phyloP scores from a whole-genome alignment of 2,888 invertebrate genomes.

The Athalia circularis region DNA sequence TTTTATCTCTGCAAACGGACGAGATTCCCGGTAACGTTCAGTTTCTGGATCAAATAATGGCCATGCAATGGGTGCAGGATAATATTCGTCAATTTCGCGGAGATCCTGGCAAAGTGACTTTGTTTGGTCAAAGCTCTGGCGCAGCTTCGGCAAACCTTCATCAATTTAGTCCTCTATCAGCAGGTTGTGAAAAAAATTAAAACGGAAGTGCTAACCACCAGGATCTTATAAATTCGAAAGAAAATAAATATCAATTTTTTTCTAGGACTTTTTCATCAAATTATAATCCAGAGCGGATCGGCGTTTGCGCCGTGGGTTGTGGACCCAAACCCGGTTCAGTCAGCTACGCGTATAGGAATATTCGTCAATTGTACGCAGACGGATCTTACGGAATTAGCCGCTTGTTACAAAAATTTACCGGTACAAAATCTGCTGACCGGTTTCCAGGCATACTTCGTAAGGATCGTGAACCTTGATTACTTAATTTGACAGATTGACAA shows the following conservation, averaged over 20 bases:
- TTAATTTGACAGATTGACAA: neutral
- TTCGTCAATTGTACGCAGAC: conserved; percentile 55
- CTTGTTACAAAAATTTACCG: conserved; percentile 57
- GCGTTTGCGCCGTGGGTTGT: conserved; percentile 71
- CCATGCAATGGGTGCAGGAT: conserved; percentile 76
- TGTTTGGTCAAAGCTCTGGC: conserved; percentile 77
- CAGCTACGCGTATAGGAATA: conserved; percentile 59
- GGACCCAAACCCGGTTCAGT: conserved; percentile 61
- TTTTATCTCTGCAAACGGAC: conserved; percentile 74
- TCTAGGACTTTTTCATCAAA: conserved; percentile 69
- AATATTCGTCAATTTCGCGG: conserved; percentile 76
- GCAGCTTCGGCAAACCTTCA: conserved; percentile 74
- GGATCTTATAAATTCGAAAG: no score
- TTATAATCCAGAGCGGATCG: conserved; percentile 72
- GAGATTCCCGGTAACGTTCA: conserved; percentile 77
- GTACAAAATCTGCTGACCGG: conserved; percentile 58
- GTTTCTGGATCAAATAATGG: conserved; percentile 75
- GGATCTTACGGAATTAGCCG: conserved; percentile 51
- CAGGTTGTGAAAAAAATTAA: neutral
- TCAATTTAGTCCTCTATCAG: conserved; percentile 72
- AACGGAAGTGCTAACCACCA: no score
- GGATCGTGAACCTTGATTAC: neutral
- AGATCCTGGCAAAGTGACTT: conserved; percentile 74
- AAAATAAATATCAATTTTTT: conserved; percentile 44
- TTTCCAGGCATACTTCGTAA: conserved; percentile 57